Evolutionary conservation across 2,797 vertebrate genomes (phyloP).

Genomic region (Lagorchestes hirsutus): DNA sequence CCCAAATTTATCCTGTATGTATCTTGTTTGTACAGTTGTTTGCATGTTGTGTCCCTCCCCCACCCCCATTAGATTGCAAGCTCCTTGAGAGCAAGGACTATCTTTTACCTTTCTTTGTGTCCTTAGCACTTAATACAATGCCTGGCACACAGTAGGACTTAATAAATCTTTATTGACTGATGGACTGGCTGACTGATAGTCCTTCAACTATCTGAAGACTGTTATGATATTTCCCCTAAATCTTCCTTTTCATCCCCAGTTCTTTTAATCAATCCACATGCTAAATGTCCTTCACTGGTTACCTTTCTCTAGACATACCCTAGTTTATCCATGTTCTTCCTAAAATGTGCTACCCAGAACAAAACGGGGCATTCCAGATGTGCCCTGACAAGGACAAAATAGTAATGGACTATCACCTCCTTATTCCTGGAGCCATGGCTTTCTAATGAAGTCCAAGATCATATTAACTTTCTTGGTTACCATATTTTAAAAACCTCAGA

Average conservation of each 20-base stretch:
- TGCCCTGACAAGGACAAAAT: neutral
- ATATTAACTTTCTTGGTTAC: neutral
- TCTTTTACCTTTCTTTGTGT: neutral
- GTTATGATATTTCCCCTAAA: neutral
- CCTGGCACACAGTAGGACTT: neutral
- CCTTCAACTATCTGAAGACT: neutral
- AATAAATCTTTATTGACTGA: neutral
- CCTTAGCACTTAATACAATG: neutral
- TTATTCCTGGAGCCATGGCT: neutral
- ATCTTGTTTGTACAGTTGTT: neutral
- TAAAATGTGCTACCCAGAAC: neutral
- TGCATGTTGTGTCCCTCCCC: neutral
- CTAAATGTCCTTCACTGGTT: neutral
- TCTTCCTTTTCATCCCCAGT: neutral
- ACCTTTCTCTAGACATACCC: neutral
- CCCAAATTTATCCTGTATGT: neutral
- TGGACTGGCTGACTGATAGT: neutral
- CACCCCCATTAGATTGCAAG: neutral
- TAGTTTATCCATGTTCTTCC: neutral
- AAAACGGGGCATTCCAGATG: neutral
- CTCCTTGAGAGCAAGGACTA: neutral
- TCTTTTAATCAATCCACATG: neutral
- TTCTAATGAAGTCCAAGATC: neutral
- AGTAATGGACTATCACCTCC: neutral
- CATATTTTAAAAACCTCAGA: neutral